Evolutionary conservation across 2,113 vertebrate species (phyloP).

Genomic region (Glaucidium brasilianum): DNA sequence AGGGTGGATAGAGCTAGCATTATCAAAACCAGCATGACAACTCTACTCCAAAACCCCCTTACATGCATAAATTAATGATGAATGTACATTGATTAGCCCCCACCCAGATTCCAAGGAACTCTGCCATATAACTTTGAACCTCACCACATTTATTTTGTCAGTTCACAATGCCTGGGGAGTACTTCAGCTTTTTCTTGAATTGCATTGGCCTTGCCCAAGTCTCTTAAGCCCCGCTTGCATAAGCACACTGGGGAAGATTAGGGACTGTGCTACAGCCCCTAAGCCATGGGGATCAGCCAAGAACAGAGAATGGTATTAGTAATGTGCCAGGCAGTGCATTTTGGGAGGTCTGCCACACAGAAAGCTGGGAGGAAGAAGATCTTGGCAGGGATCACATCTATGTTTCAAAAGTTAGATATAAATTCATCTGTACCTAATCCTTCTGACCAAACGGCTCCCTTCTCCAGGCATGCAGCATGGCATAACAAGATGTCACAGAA

Average conservation of each 20-base stretch:
- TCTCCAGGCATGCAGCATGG: not conserved
- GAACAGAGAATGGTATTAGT: not conserved
- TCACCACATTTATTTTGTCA: not conserved
- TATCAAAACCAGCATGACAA: conserved; percentile 28
- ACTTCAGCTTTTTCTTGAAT: not conserved
- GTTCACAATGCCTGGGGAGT: not conserved
- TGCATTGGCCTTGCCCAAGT: not conserved
- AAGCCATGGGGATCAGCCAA: not conserved
- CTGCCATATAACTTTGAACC: not conserved
- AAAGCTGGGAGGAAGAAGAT: not conserved
- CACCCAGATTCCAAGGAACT: not conserved
- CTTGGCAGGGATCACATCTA: not conserved
- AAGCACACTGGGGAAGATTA: not conserved
- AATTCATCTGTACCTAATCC: not conserved
- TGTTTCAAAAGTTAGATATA: not conserved
- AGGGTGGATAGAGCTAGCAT: conserved; percentile 14
- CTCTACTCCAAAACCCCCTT: conserved; percentile 4
- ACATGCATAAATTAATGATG: conserved; percentile 58
- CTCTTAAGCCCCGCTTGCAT: not conserved
- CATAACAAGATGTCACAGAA: not conserved
- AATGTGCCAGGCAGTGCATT: not conserved
- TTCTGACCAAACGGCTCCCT: not conserved
- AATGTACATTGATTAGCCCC: conserved; percentile 57
- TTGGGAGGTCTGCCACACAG: not conserved
- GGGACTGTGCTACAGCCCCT: not conserved